Conservation (phyloP, 2,888 invertebrate species). For the Abrostola triplasia region DNA sequence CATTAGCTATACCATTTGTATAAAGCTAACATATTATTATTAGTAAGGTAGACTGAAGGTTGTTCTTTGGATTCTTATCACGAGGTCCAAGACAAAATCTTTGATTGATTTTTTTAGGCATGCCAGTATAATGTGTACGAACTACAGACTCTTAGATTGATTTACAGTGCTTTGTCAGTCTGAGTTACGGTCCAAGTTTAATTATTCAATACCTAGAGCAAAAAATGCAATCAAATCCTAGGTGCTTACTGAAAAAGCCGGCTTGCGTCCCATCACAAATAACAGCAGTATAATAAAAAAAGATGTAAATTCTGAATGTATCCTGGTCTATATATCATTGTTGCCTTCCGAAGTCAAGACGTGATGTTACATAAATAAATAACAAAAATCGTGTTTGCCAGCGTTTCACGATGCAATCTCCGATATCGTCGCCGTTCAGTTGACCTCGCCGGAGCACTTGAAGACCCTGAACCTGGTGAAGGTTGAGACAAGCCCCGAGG, state of each 20-base stretch:
- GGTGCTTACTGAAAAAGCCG: neutral
- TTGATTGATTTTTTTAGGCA: too few species aligned
- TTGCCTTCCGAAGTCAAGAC: conserved; percentile 25
- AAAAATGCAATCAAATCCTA: conserved; percentile 10
- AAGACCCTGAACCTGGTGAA: conserved; percentile 78
- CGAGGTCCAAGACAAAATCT: too few species aligned
- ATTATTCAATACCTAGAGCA: neutral
- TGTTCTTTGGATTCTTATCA: too few species aligned
- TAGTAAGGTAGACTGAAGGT: too few species aligned
- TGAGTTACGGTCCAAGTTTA: neutral
- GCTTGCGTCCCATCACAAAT: neutral
- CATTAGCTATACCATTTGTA: too few species aligned
- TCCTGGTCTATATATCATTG: conserved; percentile 1
- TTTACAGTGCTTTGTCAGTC: neutral
- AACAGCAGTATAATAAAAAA: neutral
- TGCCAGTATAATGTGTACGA: too few species aligned
- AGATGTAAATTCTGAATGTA: conserved; percentile 7
- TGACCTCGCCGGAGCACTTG: conserved; percentile 86
- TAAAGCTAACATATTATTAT: too few species aligned
- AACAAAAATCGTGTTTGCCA: conserved; percentile 53
- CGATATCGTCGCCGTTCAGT: conserved; percentile 89
- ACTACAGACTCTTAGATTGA: neutral
- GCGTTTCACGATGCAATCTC: conserved; percentile 91
- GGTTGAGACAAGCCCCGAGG: conserved; percentile 73
- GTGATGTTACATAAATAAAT: conserved; percentile 29